Evolutionary conservation across 2,888 invertebrate species (phyloP).

Genomic region (Xestia sexstrigata): DNA sequence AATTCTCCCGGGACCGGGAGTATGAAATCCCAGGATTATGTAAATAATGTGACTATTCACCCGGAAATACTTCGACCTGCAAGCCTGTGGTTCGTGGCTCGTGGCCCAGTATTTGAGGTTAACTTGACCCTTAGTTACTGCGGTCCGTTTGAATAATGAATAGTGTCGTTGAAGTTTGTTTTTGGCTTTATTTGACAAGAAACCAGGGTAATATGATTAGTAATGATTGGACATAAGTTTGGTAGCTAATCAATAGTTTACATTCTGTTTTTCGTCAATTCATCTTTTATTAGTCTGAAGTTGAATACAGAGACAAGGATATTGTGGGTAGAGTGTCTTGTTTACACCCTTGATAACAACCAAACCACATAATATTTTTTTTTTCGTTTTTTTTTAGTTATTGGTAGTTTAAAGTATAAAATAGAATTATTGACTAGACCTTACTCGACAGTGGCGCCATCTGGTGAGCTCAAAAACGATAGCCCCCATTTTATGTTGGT

Average conservation of each 20-base stretch:
- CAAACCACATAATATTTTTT: background rate
- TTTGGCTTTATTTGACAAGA: constrained; percentile 10
- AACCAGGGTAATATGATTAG: constrained; percentile 8
- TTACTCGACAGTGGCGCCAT: no score
- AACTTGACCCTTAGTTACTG: constrained; percentile 50
- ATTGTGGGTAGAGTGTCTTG: background rate
- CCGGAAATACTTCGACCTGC: constrained; percentile 59
- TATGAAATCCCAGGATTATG: constrained; percentile 62
- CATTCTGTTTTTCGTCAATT: background rate
- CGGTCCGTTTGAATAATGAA: constrained; percentile 48
- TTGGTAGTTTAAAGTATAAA: no score
- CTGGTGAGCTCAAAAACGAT: no score
- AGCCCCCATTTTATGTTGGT: background rate
- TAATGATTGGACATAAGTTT: background rate
- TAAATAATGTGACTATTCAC: constrained; percentile 64
- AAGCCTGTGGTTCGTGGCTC: constrained; percentile 39
- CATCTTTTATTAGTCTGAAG: background rate
- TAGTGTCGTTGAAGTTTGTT: constrained; percentile 25
- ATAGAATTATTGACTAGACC: no score
- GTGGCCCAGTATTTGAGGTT: constrained; percentile 44
- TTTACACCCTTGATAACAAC: background rate
- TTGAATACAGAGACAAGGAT: background rate
- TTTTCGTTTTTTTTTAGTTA: no score
- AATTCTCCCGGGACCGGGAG: constrained; percentile 28
- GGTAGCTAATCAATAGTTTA: background rate